A percentile compares a stretch with the other conserved stretches of the same genome.
These are phyloP conservation scores for Pyrrhia umbra DNA, from an alignment of 2,888 invertebrate genomes.

Conservation along the genomic window DNA sequence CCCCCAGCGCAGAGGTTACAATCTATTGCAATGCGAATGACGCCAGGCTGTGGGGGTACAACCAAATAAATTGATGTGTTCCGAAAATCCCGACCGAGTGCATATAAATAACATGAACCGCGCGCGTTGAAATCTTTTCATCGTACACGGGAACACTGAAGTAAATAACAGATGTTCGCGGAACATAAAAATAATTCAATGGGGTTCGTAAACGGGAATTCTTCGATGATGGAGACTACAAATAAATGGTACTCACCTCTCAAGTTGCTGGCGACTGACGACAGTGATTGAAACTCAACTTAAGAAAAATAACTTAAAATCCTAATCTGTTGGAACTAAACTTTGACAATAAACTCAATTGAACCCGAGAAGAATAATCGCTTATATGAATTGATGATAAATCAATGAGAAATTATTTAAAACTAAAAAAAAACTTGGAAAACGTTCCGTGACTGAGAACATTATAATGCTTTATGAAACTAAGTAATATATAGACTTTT, in stretches of 20 bases:
- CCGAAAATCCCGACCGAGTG: neutral
- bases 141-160: neutral
- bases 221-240: neutral
- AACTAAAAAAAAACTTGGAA: too few species aligned
- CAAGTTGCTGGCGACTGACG: conserved; percentile 31
- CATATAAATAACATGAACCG: neutral
- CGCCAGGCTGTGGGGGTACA: conserved; percentile 11
- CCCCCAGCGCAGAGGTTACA: conserved; percentile 1
- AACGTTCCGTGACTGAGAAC: too few species aligned
- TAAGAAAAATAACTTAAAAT: neutral
- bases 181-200: neutral
- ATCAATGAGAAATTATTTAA: too few species aligned
- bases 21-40: conserved; percentile 40
- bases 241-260: neutral
- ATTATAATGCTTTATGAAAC: too few species aligned
- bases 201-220: neutral
- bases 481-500: too few species aligned
- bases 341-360: neutral
- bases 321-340: too few species aligned
- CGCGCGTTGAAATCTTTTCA: conserved; percentile 34
- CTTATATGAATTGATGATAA: too few species aligned
- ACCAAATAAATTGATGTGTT: neutral
- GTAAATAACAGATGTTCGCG: neutral
- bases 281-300: neutral
- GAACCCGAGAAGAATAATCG: too few species aligned